A percentile compares a stretch with the other conserved stretches of the same genome.
Evolutionary conservation across 2,797 vertebrate species (phyloP).

Genomic region (Carcharodon carcharias): DNA sequence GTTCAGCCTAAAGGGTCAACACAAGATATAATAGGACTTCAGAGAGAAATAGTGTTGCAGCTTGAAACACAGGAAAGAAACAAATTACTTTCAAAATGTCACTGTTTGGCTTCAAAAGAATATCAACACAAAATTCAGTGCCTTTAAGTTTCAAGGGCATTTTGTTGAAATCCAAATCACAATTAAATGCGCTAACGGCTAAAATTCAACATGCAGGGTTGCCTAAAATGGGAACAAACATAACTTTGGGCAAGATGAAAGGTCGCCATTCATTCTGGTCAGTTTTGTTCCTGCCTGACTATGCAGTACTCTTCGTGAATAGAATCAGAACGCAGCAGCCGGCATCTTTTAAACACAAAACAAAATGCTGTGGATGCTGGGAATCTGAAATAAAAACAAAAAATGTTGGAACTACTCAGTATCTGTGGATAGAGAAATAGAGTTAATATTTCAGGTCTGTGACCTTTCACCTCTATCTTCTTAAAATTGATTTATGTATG

Average conservation of each 20-base stretch:
- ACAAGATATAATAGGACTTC: background rate
- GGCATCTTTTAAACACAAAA: background rate
- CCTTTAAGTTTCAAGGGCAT: background rate
- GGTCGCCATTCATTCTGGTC: background rate
- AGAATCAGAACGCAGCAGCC: background rate
- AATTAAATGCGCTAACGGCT: background rate
- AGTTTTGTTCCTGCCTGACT: background rate
- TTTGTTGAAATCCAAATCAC: conserved; percentile 11
- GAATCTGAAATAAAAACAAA: background rate
- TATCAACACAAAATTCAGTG: background rate
- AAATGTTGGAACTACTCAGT: background rate
- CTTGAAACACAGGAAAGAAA: background rate
- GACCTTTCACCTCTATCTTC: background rate
- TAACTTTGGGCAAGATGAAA: background rate
- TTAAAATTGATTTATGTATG: background rate
- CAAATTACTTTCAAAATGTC: conserved; percentile 23
- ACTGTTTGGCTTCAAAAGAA: conserved; percentile 18
- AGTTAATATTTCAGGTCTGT: background rate
- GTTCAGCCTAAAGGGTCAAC: background rate
- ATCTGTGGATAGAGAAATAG: background rate
- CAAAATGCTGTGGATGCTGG: background rate
- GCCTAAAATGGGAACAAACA: background rate
- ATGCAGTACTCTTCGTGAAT: background rate
- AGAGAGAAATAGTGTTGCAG: background rate
- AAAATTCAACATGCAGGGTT: background rate